Evolutionary conservation across 1,140 invertebrate genomes (phyloP).

Genomic region (Drosophila novamexicana): DNA sequence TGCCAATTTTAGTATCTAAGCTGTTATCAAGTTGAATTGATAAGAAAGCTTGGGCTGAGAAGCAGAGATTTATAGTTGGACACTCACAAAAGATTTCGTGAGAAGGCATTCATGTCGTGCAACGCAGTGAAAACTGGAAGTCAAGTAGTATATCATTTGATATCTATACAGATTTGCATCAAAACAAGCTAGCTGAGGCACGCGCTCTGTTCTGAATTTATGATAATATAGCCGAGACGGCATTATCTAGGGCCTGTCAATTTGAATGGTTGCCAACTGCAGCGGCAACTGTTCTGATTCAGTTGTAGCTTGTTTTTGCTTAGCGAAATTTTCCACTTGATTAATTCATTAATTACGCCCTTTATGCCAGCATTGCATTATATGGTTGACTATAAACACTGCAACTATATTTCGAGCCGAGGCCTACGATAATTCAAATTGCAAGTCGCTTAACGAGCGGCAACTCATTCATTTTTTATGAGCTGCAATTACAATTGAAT

Average conservation of each 20-base stretch:
- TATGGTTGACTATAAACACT: constrained; percentile 16
- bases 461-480: constrained; percentile 22
- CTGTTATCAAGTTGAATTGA: no score
- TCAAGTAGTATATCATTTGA: no score
- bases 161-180: no score
- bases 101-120: no score
- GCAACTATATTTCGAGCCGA: background rate
- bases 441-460: constrained; percentile 24
- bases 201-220: no score
- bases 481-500: constrained; percentile 45
- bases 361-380: constrained; percentile 26
- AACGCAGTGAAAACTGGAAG: no score
- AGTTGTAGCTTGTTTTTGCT: constrained; percentile 18
- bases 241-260: constrained; percentile 15
- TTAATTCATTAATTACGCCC: constrained; percentile 54
- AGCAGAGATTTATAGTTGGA: no score
- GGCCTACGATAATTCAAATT: constrained; percentile 14
- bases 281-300: constrained; percentile 9
- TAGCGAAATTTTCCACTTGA: constrained; percentile 67
- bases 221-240: background rate
- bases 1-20: no score
- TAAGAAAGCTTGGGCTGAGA: no score
- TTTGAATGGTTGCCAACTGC: background rate
- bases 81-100: no score
- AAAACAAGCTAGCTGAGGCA: no score